Percentiles rank a stretch among this genome's conserved stretches.
phyloP scores from a whole-genome alignment of 2,888 invertebrate species.

The Morinoia aosen region DNA sequence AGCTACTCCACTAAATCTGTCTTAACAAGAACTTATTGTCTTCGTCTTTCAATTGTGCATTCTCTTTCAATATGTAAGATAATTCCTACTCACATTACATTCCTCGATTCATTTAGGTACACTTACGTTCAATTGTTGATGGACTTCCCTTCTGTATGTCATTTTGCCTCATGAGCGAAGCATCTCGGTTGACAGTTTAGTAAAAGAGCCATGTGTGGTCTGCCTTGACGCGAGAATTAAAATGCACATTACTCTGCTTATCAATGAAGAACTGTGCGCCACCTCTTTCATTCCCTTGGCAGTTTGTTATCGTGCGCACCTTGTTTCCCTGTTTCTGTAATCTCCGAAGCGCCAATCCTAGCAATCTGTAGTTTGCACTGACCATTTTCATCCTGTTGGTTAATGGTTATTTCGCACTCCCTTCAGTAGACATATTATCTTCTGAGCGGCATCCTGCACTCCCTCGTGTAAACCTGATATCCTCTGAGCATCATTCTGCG shows the following conservation, averaged over 20 bases:
- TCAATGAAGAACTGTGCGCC: not conserved
- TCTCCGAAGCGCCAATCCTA: not conserved
- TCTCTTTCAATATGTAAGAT: not conserved
- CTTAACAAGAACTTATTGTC: not conserved
- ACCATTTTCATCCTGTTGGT: not conserved
- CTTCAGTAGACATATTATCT: too few species aligned
- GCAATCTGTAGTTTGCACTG: not conserved
- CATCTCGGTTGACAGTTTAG: not conserved
- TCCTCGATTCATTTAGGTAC: not conserved
- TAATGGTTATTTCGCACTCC: too few species aligned
- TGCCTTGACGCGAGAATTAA: not conserved
- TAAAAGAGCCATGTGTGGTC: not conserved
- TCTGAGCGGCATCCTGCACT: too few species aligned
- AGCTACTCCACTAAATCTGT: not conserved
- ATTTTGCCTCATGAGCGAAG: not conserved
- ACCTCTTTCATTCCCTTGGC: not conserved
- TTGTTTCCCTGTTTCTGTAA: not conserved
- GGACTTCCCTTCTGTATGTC: not conserved
- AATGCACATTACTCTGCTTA: not conserved
- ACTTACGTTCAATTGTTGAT: not conserved
- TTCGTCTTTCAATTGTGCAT: not conserved
- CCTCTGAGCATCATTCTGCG: too few species aligned
- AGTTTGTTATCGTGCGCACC: not conserved
- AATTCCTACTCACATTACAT: not conserved
- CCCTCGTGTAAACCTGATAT: too few species aligned